Base-by-base conservation (phyloP, 2,888 invertebrate genomes). In the Caenorhabditis sulstoni region DNA sequence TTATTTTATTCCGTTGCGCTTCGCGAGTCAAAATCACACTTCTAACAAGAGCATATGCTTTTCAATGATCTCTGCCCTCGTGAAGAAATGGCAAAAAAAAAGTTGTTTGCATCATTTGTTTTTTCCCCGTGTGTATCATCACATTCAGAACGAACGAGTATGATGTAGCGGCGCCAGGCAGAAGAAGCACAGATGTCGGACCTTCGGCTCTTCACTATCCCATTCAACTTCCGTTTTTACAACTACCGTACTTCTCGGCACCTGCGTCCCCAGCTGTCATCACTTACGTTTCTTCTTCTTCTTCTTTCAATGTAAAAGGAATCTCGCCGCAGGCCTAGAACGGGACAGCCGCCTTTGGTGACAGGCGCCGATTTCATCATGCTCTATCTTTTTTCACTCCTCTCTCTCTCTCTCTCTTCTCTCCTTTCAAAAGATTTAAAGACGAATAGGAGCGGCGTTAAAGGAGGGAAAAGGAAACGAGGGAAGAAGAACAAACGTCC, bases 101-200 rank as follows among this genome's bases (percentile, higher is more conserved):
- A 29, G 29, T 29, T 29, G 44, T 16, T 53, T 18, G n/a, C 52
- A 41, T 58, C 29, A 29, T 29, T 29, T 29, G 29, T 29, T 29
- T 29, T 29, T 7, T 29, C 7, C 29, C 29, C 7, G 29, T 29
- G 29, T 49, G 49, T 49, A 49, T 20, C 57, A 67, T 67, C 58
- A 50, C 67, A 67, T 67, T 67, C 50, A 58, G 41, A 66, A 44
- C 7, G 66, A 67, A 68, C 52, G 50, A 52, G 67, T 68, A 68
- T 68, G 67, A 68, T 29, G 29, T 29, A 3, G 29, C 29, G 29
- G 29, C 29, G 29, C 29, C 29, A 29, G 29, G 3, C 29, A 29
- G 29, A 29, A 59, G 59, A 52, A 59, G 67, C 67, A 68, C 68
- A 68, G 68, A 68, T 68, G 68, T 68, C 45, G 59, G 50, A 37